Conservation (phyloP, 1,140 invertebrate genomes). For the Caligus rogercresseyi region DNA sequence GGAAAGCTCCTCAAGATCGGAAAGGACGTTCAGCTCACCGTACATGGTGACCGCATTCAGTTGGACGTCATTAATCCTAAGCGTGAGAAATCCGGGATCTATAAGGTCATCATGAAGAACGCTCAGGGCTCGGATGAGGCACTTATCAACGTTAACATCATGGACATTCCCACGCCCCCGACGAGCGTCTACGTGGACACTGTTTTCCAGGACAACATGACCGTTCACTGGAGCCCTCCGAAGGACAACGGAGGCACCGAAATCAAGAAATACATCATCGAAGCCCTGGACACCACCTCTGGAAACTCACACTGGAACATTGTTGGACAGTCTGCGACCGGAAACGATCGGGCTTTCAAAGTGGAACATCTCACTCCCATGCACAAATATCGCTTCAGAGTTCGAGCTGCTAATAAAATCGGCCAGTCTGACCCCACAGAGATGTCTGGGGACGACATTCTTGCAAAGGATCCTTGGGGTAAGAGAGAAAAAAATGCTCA, state of each 20-base stretch:
- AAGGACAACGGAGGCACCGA: constrained; percentile 82
- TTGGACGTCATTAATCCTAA: constrained; percentile 20
- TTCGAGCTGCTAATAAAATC: constrained; percentile 95
- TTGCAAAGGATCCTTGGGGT: constrained; percentile 94
- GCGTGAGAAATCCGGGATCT: constrained; percentile 18
- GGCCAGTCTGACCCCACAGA: constrained; percentile 89
- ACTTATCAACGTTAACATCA: constrained; percentile 17
- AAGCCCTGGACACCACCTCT: constrained; percentile 74
- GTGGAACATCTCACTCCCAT: constrained; percentile 75
- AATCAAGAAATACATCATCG: constrained; percentile 77
- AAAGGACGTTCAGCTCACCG: constrained; percentile 19
- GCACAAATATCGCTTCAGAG: constrained; percentile 95
- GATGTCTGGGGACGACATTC: constrained; percentile 59
- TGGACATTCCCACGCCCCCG: constrained; percentile 64
- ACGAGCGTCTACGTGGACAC: constrained; percentile 74
- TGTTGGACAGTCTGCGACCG: constrained; percentile 23
- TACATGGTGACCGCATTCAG: constrained; percentile 19
- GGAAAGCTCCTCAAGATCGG: constrained; percentile 19
- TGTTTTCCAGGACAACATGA: constrained; percentile 75
- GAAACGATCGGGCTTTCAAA: constrained; percentile 26
- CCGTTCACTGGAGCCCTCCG: constrained; percentile 74
- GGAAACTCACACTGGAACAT: constrained; percentile 36
- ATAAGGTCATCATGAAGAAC: constrained; percentile 20
- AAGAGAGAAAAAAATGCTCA: constrained; percentile 21
- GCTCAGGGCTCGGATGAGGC: constrained; percentile 14